These are phyloP conservation scores for Sander lucioperca DNA, from an alignment of 2,113 vertebrate genomes.

Conservation along the genomic window DNA sequence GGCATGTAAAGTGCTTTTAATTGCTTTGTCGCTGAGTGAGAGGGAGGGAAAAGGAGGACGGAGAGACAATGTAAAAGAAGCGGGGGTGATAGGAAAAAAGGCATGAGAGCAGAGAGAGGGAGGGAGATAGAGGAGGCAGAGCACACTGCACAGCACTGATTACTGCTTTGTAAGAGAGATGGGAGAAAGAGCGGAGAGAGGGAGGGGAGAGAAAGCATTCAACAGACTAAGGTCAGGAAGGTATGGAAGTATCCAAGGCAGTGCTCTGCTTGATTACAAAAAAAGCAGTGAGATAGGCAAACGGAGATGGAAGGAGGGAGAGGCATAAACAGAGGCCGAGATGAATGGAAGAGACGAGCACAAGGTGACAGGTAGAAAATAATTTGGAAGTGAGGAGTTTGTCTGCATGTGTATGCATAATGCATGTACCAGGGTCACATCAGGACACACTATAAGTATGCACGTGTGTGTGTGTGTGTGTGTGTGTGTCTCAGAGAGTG, in stretches of 20 bases:
- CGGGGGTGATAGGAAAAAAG: constrained; percentile 31
- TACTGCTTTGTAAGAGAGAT: constrained; percentile 62
- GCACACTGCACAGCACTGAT: constrained; percentile 47
- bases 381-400: constrained; percentile 23
- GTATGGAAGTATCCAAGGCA: constrained; percentile 38
- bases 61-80: constrained; percentile 44
- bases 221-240: constrained; percentile 60
- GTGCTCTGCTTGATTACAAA: constrained; percentile 44
- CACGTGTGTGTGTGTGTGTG: constrained; percentile 17
- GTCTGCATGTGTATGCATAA: constrained; percentile 51
- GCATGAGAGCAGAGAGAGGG: constrained; percentile 22
- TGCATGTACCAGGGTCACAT: constrained; percentile 40
- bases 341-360: constrained; percentile 19
- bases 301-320: constrained; percentile 1
- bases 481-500: background rate
- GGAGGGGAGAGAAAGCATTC: constrained; percentile 27
- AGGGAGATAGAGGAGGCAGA: constrained; percentile 30
- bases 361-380: constrained; percentile 46
- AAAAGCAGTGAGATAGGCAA: constrained; percentile 36
- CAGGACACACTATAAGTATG: constrained; percentile 19
- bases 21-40: constrained; percentile 55
- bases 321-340: background rate
- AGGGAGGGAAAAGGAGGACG: constrained; percentile 38
- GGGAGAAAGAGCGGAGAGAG: constrained; percentile 23
- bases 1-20: constrained; percentile 59